Conservation (phyloP, 2,113 vertebrate genomes). For the Paralichthys olivaceus region DNA sequence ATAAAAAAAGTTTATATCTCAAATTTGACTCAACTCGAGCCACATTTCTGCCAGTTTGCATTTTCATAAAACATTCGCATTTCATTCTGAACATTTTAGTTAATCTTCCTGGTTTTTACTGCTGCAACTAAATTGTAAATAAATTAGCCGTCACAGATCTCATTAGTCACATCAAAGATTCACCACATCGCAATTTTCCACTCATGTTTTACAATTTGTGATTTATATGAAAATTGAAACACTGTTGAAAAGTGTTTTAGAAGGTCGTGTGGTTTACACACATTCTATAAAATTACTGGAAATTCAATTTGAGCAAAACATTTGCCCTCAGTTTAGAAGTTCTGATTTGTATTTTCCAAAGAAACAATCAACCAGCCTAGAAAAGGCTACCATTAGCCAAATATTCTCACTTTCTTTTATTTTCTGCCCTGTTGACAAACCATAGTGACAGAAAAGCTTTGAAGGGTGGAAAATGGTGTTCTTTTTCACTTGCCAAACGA, state of each 20-base stretch:
- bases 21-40: not conserved
- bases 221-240: conserved; percentile 21
- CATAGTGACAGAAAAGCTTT: conserved; percentile 38
- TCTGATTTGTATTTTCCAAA: conserved; percentile 22
- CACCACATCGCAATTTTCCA: conserved; percentile 31
- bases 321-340: conserved; percentile 3
- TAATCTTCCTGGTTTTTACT: conserved; percentile 17
- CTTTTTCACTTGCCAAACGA: conserved; percentile 34
- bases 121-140: conserved; percentile 1
- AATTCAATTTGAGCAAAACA: conserved; percentile 36
- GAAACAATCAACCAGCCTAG: conserved; percentile 26
- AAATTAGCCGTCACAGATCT: not conserved
- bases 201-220: not conserved
- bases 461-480: conserved; percentile 34
- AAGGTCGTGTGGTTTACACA: not conserved
- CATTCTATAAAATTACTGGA: conserved; percentile 35
- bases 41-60: not conserved
- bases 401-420: conserved; percentile 52
- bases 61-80: conserved; percentile 21
- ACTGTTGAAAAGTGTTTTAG: conserved; percentile 3
- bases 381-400: conserved; percentile 1
- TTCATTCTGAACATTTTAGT: not conserved
- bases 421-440: conserved; percentile 58
- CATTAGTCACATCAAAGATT: conserved; percentile 30
- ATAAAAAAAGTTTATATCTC: conserved; percentile 19